Conservation (phyloP, 2,888 invertebrate genomes). For the Erebia ligea region DNA sequence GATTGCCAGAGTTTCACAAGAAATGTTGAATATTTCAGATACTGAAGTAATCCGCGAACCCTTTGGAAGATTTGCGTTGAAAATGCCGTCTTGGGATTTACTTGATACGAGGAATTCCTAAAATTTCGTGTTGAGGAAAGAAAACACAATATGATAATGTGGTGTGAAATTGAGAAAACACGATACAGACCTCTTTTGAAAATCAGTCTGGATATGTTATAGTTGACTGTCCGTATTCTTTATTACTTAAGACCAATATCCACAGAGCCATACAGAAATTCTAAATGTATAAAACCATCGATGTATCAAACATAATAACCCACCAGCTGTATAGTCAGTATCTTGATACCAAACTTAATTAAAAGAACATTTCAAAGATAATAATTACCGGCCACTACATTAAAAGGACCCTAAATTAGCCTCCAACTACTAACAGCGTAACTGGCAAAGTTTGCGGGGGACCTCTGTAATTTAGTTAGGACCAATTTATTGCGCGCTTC, state of each 20-base stretch:
- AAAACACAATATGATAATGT: no score
- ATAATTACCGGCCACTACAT: conserved; percentile 11
- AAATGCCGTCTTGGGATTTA: conserved; percentile 7
- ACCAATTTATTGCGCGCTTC: conserved; percentile 23
- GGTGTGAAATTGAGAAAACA: neutral
- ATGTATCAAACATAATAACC: no score
- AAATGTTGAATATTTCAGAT: conserved; percentile 6
- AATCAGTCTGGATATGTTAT: neutral
- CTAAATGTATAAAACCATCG: no score
- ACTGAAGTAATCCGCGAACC: conserved; percentile 4
- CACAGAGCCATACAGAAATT: no score
- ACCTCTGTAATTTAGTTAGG: conserved; percentile 29
- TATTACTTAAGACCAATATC: no score
- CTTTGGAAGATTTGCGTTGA: conserved; percentile 10
- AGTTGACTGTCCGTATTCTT: no score
- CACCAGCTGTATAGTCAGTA: no score
- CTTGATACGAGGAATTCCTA: conserved; percentile 2
- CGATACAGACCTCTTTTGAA: neutral
- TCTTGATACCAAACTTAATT: neutral
- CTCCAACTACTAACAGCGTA: conserved; percentile 20
- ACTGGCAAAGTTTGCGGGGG: conserved; percentile 27
- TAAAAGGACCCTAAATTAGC: conserved; percentile 27
- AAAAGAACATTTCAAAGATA: conserved; percentile 13
- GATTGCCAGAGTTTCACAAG: conserved; percentile 5
- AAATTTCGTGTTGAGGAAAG: neutral